Base-by-base conservation (phyloP, 30 jellyfish, hydroid and myxozoan species). In the Nemopilema nomurai region DNA sequence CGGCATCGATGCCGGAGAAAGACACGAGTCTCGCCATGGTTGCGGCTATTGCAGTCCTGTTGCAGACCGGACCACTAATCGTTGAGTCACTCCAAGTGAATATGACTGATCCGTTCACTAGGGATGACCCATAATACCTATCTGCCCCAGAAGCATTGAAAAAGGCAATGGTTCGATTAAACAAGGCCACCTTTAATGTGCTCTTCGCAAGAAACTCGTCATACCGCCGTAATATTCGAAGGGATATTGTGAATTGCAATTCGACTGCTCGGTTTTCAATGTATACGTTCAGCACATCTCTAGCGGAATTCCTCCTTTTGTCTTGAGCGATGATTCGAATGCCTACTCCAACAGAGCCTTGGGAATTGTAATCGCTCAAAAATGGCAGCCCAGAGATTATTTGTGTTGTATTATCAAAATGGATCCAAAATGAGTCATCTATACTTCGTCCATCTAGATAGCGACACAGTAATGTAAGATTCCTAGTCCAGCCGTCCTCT, bases 1-100 rank as follows among this genome's bases (percentile, higher is more conserved):
- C 75, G 1, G 85, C 41, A 25, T 83, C 78, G 6, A 74, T 86
- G 25, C 95, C 95, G 13, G 89, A 68, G 0, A 89, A 27, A 20
- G 57, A 50, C 49, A 24, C 76, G 4, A 86, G 57, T 19, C 41
- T 64, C 49, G 75, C 69, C 1, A 28, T 16, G 16, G 64, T 67
- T 20, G 27, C 28, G 22, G 65, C 28, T 24, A 86, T 86, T 23
- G 83, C 84, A 49, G 85, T 65, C 31, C 21, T 69, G 67, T 77
- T 78, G 81, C 95, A 86, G 50, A 64, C 20, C 1, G 82, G 8
- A 6, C 88, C 78, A n/a, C 79, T 49, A 1, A 86, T 28, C 22
- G 84, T 76, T 0, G 81, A 49, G 28, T 86, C 89, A 77, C 95
- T 86, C 95, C 95, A 86, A 53, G 81, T 67, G 28, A 65, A 86